phyloP scores from a whole-genome alignment of 2,797 vertebrate genomes.

The Pipistrellus pipistrellus region DNA sequence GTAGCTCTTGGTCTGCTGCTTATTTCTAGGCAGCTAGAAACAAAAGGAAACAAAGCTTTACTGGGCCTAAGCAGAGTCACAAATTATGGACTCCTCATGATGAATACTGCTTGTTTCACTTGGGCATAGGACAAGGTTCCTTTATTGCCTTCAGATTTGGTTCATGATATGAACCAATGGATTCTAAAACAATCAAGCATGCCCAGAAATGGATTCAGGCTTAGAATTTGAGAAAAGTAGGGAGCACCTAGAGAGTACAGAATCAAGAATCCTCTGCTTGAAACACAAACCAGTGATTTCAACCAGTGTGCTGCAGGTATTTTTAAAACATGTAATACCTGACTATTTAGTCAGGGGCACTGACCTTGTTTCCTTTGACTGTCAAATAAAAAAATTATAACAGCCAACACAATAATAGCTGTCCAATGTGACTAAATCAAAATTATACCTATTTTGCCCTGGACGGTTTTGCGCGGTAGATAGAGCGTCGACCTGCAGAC shows the following conservation, averaged over 20 bases:
- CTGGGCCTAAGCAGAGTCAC: neutral
- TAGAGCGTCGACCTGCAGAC: too few relatives aligned
- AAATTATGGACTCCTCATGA: neutral
- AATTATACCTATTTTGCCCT: neutral
- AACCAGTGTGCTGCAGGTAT: neutral
- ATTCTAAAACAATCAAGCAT: neutral
- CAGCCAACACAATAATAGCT: neutral
- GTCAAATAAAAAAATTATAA: neutral
- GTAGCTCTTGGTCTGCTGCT: neutral
- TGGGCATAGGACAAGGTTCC: conserved; percentile 12
- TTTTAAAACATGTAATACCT: neutral
- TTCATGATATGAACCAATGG: neutral
- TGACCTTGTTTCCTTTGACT: neutral
- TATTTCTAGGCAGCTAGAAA: neutral
- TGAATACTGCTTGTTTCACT: conserved; percentile 4
- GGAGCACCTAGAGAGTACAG: neutral
- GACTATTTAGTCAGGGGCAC: neutral
- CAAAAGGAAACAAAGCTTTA: neutral
- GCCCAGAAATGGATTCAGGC: neutral
- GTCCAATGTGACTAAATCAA: neutral
- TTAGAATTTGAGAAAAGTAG: neutral
- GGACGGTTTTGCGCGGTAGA: too few relatives aligned
- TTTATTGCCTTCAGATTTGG: conserved; percentile 36
- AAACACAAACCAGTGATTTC: neutral
- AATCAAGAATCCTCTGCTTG: conserved; percentile 3